phyloP scores from a whole-genome alignment of 2,888 invertebrate genomes.

The Archips xylosteana region DNA sequence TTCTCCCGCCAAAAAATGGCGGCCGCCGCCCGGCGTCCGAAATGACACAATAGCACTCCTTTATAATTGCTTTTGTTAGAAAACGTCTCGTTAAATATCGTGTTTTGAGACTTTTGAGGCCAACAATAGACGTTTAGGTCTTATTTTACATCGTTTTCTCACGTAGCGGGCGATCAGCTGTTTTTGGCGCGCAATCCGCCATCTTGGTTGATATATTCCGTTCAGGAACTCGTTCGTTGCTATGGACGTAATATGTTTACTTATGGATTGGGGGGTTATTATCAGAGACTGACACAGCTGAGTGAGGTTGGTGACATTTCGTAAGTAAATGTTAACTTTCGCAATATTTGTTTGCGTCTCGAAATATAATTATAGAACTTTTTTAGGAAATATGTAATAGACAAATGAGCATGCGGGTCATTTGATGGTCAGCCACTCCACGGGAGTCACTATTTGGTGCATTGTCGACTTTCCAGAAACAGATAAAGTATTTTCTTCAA shows the following conservation, averaged over 20 bases:
- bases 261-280: conserved; percentile 38
- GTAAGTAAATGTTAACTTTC: background rate
- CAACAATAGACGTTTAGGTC: conserved; percentile 47
- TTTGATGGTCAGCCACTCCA: too few relatives aligned
- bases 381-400: too few relatives aligned
- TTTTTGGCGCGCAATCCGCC: conserved; percentile 53
- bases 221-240: conserved; percentile 48
- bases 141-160: conserved; percentile 44
- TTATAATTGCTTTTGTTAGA: conserved; percentile 49
- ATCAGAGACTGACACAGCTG: conserved; percentile 5
- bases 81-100: conserved; percentile 50
- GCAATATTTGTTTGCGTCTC: background rate
- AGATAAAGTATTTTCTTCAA: too few relatives aligned
- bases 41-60: conserved; percentile 44
- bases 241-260: conserved; percentile 42
- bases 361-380: too few relatives aligned
- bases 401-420: too few relatives aligned
- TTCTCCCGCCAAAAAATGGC: conserved; percentile 50
- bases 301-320: background rate
- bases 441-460: too few relatives aligned
- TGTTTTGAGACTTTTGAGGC: conserved; percentile 44
- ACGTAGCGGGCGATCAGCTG: conserved; percentile 53
- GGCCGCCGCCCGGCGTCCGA: conserved; percentile 34
- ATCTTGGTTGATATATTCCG: conserved; percentile 44
- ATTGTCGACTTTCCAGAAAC: too few relatives aligned